phyloP scores from a whole-genome alignment of 2,113 vertebrate species.

The Stigmatopora nigra region DNA sequence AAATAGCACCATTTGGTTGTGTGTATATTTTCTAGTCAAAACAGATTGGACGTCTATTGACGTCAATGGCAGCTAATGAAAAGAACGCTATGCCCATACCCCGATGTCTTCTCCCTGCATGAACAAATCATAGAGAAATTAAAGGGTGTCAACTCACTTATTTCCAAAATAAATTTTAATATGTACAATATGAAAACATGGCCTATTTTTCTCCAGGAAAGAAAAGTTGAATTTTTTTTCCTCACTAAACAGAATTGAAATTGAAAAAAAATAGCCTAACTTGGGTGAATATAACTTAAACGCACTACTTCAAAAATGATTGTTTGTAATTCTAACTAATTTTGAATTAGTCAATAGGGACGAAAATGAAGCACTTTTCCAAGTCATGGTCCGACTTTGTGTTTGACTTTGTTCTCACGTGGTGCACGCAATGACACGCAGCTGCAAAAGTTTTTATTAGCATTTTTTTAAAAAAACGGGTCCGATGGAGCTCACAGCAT shows the following conservation, averaged over 20 bases:
- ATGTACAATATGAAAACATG: conserved; percentile 24
- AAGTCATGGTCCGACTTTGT: conserved; percentile 9
- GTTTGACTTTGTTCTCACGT: conserved; percentile 4
- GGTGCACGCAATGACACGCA: background rate
- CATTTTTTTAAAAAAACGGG: conserved; percentile 7
- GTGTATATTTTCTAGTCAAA: conserved; percentile 13
- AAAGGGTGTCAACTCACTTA: background rate
- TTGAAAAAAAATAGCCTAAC: background rate
- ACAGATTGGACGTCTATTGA: too few species aligned
- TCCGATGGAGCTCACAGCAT: conserved; percentile 18
- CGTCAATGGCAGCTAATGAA: too few species aligned
- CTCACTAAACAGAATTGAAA: too few species aligned
- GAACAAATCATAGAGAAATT: conserved; percentile 19
- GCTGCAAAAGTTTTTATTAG: conserved; percentile 6
- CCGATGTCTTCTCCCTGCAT: conserved; percentile 33
- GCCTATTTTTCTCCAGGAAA: background rate
- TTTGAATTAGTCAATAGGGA: conserved; percentile 46
- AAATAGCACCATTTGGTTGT: conserved; percentile 34
- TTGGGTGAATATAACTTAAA: background rate
- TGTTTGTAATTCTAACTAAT: conserved; percentile 24
- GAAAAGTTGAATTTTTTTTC: background rate
- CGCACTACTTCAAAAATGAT: background rate
- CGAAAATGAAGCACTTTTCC: conserved; percentile 24
- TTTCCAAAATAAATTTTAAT: conserved; percentile 49
- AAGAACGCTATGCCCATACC: conserved; percentile 24